Evolutionary conservation across 1,140 invertebrate genomes (phyloP).

Genomic region (Cherax destructor): DNA sequence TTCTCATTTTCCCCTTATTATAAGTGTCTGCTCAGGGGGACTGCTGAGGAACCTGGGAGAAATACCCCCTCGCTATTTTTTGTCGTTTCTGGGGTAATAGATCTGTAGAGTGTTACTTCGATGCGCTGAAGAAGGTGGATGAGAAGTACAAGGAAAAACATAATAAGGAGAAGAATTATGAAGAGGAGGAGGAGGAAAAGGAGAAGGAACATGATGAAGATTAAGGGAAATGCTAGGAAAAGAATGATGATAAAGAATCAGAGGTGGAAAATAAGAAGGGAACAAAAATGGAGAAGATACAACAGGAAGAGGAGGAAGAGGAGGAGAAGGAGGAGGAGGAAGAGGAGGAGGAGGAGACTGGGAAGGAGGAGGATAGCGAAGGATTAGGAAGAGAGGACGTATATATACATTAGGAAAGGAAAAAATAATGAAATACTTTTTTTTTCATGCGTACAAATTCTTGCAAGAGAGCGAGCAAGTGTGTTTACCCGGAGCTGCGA

Average conservation of each 20-base stretch:
- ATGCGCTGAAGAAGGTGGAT: too few relatives aligned
- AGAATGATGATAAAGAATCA: neutral
- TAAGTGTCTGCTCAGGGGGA: slow-evolving; percentile 18
- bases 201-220: too few relatives aligned
- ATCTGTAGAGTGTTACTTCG: too few relatives aligned
- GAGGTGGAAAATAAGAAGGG: neutral
- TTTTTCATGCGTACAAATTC: too few relatives aligned
- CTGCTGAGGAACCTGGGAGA: neutral
- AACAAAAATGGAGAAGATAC: neutral
- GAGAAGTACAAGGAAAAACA: too few relatives aligned
- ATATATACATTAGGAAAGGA: too few relatives aligned
- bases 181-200: slow-evolving; percentile 7
- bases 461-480: too few relatives aligned
- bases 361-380: neutral
- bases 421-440: too few relatives aligned
- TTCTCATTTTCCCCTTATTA: slow-evolving; percentile 27
- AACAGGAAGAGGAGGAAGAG: neutral
- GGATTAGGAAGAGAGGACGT: neutral
- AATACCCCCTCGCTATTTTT: too few relatives aligned
- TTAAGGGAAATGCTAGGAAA: neutral
- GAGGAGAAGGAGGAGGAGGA: neutral
- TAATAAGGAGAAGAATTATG: too few relatives aligned
- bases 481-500: too few relatives aligned
- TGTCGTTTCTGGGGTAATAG: too few relatives aligned
- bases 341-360: neutral